Conservation (phyloP, 2,113 vertebrate species). For the Lophochroa leadbeateri region DNA sequence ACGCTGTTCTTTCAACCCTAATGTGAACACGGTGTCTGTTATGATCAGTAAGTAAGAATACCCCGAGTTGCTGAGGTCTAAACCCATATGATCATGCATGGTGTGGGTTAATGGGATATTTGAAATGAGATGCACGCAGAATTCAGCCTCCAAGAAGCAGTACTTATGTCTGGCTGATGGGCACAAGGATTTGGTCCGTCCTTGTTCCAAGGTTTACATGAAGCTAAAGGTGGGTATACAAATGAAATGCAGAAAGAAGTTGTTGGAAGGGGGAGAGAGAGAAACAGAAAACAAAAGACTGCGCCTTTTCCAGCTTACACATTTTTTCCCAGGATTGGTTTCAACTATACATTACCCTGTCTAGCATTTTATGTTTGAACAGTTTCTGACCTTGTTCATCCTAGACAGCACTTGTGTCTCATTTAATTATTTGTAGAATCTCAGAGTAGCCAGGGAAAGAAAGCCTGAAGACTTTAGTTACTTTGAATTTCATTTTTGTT, state of each 20-base stretch:
- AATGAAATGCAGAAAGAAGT: background rate
- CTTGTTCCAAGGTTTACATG: background rate
- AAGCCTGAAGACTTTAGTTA: background rate
- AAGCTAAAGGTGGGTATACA: background rate
- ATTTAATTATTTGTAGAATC: conserved; percentile 38
- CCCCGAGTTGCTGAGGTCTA: background rate
- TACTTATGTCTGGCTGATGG: background rate
- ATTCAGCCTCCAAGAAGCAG: background rate
- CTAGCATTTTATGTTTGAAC: conserved; percentile 12
- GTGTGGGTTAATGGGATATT: background rate
- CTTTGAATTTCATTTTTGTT: conserved; percentile 43
- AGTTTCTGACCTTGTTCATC: conserved; percentile 45
- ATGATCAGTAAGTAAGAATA: conserved; percentile 93
- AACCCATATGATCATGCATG: rapidly evolving
- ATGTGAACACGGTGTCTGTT: conserved; percentile 93
- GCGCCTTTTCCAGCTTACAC: background rate
- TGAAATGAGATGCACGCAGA: background rate
- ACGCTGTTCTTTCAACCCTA: conserved; percentile 96
- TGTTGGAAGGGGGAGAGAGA: background rate
- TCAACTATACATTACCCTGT: background rate
- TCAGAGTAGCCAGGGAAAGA: background rate
- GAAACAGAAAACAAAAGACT: background rate
- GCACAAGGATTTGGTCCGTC: background rate
- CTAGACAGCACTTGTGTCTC: conserved; percentile 8
- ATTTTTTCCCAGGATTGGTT: conserved; percentile 38